Evolutionary conservation across 2,888 invertebrate genomes (phyloP), one percentile per base, ranked within the genome.

Genomic region (Criorhina ranunculi): DNA sequence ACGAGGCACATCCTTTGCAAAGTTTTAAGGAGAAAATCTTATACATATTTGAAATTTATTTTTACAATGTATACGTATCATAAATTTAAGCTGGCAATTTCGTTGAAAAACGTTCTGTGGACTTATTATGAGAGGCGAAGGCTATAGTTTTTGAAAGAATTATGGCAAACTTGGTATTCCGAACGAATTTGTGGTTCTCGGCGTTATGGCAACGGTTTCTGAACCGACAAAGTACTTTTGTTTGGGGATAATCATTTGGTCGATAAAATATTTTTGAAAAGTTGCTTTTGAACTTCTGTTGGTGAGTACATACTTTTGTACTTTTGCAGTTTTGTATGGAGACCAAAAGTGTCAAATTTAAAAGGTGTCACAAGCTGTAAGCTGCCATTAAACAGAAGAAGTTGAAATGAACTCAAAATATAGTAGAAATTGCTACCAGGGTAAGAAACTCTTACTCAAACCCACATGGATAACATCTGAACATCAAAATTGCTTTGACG

Each of bases 31-130:
- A 49, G 9, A 8, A 44, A 49, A 35, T 35, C 49, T 49, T 12
- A 64, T 31, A 49, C 24, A 64, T 31, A 49, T 46, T 49, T 35
- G 49, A 5, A 49, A 49, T 35, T 37, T 37, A 42, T 29, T 53
- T 29, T 17, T 37, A 51, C 37, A 51, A 51, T 51, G 51, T 19
- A 29, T 7, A 51, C 37, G 51, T 19, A 29, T 11, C 37, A 67
- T 53, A 67, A 67, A 67, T 42, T 67, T 17, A 17, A 53, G 19
- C 42, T 53, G 42, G 40, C 31, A 31, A 53, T 67, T 67, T 67
- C 4, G 53, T 31, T 53, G 40, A 67, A 29, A 29, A 29, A 53
- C 11, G 17, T 19, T 12, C 19, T n/a, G 1, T 2, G 6, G 9
- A 11, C 8, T n/a, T 49, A 46, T 62, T 46, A 46, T 35, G 55